Conservation (phyloP, 1,140 invertebrate genomes). For the Asbolus verrucosus region DNA sequence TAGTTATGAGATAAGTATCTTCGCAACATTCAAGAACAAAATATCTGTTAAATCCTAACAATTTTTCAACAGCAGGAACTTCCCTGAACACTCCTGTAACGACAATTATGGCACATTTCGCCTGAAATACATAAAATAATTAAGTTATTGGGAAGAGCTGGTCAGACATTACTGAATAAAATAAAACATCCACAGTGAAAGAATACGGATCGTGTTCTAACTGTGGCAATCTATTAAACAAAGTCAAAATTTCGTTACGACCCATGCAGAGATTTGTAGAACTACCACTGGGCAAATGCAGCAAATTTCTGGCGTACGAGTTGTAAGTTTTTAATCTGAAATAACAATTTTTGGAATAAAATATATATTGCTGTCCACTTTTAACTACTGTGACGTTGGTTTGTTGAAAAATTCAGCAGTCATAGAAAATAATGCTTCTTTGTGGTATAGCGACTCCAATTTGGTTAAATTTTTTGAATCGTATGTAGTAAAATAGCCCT, state of each 20-base stretch:
- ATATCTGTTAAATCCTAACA: conserved; percentile 74
- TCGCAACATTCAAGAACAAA: conserved; percentile 81
- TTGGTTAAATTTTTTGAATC: conserved; percentile 82
- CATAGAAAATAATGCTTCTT: conserved; percentile 82
- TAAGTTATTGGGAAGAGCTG: conserved; percentile 4
- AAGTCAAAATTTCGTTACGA: conserved; percentile 78
- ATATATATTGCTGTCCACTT: no score
- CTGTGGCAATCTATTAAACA: conserved; percentile 79
- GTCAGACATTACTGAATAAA: conserved; percentile 76
- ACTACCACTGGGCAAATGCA: conserved; percentile 56
- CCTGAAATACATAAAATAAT: conserved; percentile 68
- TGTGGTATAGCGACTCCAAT: conserved; percentile 86
- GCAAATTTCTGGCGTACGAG: conserved; percentile 57
- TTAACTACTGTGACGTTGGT: conserved; percentile 59
- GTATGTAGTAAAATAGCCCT: conserved; percentile 86
- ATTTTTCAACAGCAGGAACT: conserved; percentile 55
- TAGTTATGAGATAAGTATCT: conserved; percentile 80
- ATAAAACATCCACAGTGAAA: conserved; percentile 83
- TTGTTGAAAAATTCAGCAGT: conserved; percentile 66
- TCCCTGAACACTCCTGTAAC: conserved; percentile 85
- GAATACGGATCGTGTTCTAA: conserved; percentile 84
- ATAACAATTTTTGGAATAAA: conserved; percentile 33
- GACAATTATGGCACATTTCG: conserved; percentile 74
- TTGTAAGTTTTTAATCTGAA: conserved; percentile 58
- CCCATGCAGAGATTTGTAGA: conserved; percentile 66